Base-by-base conservation (phyloP, 2,888 invertebrate species). In the Cecidostiba fungosa region DNA sequence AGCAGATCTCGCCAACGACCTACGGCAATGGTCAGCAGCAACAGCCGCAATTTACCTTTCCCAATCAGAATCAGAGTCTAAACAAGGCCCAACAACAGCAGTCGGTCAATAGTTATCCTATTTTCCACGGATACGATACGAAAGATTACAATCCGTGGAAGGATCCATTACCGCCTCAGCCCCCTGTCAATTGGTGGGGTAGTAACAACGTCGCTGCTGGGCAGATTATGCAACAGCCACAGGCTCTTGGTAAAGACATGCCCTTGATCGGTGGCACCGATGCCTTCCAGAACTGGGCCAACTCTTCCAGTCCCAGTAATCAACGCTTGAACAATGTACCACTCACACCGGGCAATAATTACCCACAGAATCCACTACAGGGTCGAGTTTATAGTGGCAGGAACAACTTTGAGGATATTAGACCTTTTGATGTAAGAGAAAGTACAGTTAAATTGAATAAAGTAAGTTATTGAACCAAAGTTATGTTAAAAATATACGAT, bases 141-240 rank as follows among this genome's bases (percentile, higher is more conserved):
- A 81, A 90, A 4, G 92, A 92, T 69, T 92, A 92, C 62, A 91
- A 90, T 88, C 87, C 91, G 3, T 92, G 92, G 92, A 92, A 92
- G 72, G 92, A 92, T 29, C 89, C 85, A 14, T 92, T 91, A 59
- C 90, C 90, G 4, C 89, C 92, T 3, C 91, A 91, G 73, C 90
- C 91, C 6, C 91, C 92, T 0, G 86, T 90, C n/a, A 87, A 90
- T 6, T 91, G 92, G 90, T 92, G 92, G 92, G 91, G 91, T 36
- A 87, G 89, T 5, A 81, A 82, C 85, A 36, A 77, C 36, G 29
- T 83, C 0, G n/a, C 82, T 23, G 76, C 83, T 62, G 89, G 87
- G 6, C 88, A 88, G 29, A 66, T 85, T 5, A 66, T 88, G 29
- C 89, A 90, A 23, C 89, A 90, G 72, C 88, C 90, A 29, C 76